Evolutionary conservation across 2,797 vertebrate genomes (phyloP).

Genomic region (Capromys pilorides): DNA sequence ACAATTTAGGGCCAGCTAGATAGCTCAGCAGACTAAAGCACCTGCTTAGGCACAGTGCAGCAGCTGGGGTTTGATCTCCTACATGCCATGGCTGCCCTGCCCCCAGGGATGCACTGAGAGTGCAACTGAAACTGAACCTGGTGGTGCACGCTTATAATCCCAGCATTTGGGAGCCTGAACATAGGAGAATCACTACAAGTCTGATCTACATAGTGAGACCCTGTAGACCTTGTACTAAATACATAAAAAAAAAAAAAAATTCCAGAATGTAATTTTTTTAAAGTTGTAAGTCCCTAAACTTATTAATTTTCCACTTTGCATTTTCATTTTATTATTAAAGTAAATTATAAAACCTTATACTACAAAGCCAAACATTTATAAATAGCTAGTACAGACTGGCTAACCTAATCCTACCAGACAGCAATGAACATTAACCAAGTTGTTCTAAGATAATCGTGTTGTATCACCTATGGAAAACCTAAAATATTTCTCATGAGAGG

Average conservation of each 20-base stretch:
- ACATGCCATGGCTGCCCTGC: too few relatives aligned
- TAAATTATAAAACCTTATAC: neutral
- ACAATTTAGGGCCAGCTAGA: neutral
- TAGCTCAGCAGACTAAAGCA: too few relatives aligned
- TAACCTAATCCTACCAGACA: neutral
- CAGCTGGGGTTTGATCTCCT: too few relatives aligned
- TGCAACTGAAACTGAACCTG: too few relatives aligned
- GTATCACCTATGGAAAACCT: neutral
- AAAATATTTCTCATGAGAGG: neutral
- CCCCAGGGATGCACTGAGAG: too few relatives aligned
- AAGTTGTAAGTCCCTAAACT: neutral
- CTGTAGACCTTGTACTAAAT: too few relatives aligned
- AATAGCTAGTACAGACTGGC: neutral
- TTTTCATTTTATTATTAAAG: constrained; percentile 32
- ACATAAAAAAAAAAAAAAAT: too few relatives aligned
- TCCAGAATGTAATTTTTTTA: neutral
- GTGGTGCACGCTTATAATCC: too few relatives aligned
- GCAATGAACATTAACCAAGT: neutral
- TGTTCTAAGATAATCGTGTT: neutral
- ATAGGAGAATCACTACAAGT: too few relatives aligned
- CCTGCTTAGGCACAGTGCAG: too few relatives aligned
- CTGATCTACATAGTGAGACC: too few relatives aligned
- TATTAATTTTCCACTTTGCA: neutral
- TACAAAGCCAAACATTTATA: neutral
- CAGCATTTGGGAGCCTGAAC: too few relatives aligned